These are phyloP conservation scores for Gari tellinella DNA, from an alignment of 2,888 invertebrate species.

Conservation along the genomic window DNA sequence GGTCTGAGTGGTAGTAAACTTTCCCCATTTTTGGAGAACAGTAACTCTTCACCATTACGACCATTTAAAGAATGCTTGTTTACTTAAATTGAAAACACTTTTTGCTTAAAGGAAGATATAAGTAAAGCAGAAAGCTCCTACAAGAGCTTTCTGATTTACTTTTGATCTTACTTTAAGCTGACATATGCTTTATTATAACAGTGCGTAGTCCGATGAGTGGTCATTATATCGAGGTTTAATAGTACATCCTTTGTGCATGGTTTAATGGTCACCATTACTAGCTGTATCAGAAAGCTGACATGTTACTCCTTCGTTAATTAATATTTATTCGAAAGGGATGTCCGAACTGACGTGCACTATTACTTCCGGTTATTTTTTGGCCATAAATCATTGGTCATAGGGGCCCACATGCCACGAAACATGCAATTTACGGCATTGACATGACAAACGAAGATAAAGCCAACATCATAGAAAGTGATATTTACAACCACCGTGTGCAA, in stretches of 20 bases:
- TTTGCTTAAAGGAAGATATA: no score
- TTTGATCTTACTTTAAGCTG: no score
- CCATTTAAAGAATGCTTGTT: no score
- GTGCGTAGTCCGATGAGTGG: no score
- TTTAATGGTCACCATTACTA: conserved; percentile 47
- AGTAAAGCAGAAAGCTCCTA: no score
- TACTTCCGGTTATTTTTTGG: conserved; percentile 59
- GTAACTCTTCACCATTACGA: no score
- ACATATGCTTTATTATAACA: no score
- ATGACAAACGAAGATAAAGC: not conserved
- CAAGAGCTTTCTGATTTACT: no score
- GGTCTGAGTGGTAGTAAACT: no score
- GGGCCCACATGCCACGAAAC: conserved; percentile 48
- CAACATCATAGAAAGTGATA: conserved; percentile 5
- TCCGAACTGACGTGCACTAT: conserved; percentile 47
- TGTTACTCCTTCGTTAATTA: conserved; percentile 30
- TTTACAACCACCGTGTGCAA: conserved; percentile 15
- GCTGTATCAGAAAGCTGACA: conserved; percentile 25
- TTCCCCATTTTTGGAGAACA: no score
- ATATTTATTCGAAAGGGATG: conserved; percentile 42
- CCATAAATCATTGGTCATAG: conserved; percentile 56
- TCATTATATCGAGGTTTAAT: no score
- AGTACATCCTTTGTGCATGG: conserved; percentile 37
- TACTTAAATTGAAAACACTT: no score
- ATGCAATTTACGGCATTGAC: conserved; percentile 45